These are phyloP conservation scores for Hepsetus odoe DNA, from an alignment of 2,113 vertebrate species.

Conservation along the genomic window DNA sequence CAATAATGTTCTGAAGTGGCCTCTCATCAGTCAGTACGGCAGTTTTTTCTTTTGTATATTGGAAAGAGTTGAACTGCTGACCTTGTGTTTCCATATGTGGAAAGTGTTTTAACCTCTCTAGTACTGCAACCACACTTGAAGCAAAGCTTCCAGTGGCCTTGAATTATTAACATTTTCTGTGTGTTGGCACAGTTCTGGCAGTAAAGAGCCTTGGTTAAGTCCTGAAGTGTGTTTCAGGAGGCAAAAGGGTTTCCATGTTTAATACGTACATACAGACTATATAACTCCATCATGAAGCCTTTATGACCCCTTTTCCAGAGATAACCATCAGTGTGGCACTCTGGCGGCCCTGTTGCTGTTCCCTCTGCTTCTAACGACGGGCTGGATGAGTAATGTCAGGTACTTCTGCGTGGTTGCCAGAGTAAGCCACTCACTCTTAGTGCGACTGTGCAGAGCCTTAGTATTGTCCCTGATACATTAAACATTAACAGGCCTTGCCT, in stretches of 20 bases:
- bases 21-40: not conserved
- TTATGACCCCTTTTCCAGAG: not conserved
- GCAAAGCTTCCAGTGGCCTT: not conserved
- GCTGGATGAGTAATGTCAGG: conserved; percentile 20
- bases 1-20: not conserved
- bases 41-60: not conserved
- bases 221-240: not conserved
- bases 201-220: not conserved
- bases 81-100: not conserved
- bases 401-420: conserved; percentile 1
- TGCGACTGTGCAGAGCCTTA: conserved; percentile 2
- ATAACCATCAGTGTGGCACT: not conserved
- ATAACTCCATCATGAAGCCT: not conserved
- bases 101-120: not conserved
- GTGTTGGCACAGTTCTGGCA: not conserved
- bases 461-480: conserved; percentile 37
- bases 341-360: conserved; percentile 2
- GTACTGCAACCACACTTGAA: not conserved
- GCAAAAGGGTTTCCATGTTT: not conserved
- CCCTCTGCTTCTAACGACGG: conserved; percentile 20
- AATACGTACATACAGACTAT: not conserved
- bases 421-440: conserved; percentile 17
- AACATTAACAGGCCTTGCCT: conserved; percentile 26
- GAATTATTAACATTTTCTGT: not conserved
- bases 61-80: not conserved